Evolutionary conservation across 2,797 vertebrate genomes (phyloP).

Genomic region (Bucorvus abyssinicus): DNA sequence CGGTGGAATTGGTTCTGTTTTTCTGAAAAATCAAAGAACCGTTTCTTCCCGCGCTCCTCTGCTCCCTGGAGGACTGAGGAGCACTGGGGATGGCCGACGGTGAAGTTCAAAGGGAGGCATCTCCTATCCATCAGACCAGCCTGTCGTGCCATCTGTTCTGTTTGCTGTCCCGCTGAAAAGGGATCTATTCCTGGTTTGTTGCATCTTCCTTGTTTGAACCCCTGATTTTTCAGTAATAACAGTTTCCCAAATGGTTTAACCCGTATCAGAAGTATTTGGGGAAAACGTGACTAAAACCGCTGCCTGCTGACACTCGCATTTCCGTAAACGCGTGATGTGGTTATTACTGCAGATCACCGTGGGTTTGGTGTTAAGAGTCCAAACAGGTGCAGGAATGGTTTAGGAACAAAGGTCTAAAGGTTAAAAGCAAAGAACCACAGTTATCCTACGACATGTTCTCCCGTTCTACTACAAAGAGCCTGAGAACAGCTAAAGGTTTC

Average conservation of each 20-base stretch:
- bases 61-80: neutral
- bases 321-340: slow-evolving; percentile 40
- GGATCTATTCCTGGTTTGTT: neutral
- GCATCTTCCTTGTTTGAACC: neutral
- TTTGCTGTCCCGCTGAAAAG: slow-evolving; percentile 30
- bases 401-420: slow-evolving; percentile 49
- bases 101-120: slow-evolving; percentile 44
- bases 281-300: neutral
- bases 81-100: neutral
- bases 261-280: slow-evolving; percentile 20
- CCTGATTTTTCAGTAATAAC: neutral
- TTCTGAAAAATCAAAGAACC: neutral
- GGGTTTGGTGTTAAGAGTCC: slow-evolving; percentile 58
- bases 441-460: slow-evolving; percentile 51
- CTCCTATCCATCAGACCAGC: slow-evolving; percentile 24
- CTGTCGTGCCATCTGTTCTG: slow-evolving; percentile 45
- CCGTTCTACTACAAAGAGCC: slow-evolving; percentile 30
- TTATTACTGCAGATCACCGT: slow-evolving; percentile 22
- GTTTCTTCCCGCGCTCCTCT: neutral
- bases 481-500: neutral
- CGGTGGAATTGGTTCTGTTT: neutral
- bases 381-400: slow-evolving; percentile 58
- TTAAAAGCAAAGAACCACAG: slow-evolving; percentile 60
- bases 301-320: neutral
- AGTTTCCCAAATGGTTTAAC: slow-evolving; percentile 58